Percentiles rank a stretch among this genome's conserved stretches.
These are phyloP conservation scores for Protobothrops flavoviridis DNA, from an alignment of 2,113 vertebrate genomes.

Conservation along the genomic window DNA sequence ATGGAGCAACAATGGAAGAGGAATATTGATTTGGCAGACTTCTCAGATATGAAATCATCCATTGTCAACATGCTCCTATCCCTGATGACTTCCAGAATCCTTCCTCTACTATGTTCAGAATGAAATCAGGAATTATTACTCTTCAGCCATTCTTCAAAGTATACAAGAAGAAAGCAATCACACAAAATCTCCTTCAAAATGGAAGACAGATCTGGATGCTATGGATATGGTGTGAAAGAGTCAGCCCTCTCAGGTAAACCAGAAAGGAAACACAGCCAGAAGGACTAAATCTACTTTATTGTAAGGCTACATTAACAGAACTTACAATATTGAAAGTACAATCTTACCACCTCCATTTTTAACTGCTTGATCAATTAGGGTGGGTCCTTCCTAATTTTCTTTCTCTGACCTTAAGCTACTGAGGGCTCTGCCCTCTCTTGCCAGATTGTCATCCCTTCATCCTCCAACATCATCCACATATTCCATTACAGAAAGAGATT, in stretches of 20 bases:
- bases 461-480: neutral
- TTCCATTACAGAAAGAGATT: neutral
- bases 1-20: neutral
- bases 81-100: neutral
- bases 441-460: neutral
- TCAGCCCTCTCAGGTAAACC: neutral
- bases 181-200: neutral
- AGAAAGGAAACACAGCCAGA: neutral
- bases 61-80: neutral
- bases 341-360: no score
- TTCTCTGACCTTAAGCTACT: no score
- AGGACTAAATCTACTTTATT: neutral
- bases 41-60: neutral
- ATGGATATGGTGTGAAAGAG: neutral
- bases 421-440: neutral
- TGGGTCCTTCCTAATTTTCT: no score
- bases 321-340: neutral
- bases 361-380: no score
- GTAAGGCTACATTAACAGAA: neutral
- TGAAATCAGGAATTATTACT: neutral
- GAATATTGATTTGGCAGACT: neutral
- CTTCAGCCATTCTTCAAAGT: neutral
- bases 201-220: neutral
- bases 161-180: neutral
- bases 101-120: neutral